A percentile compares a stretch with the other conserved stretches of the same genome.
Evolutionary conservation across 2,113 vertebrate genomes (phyloP).

Genomic region (Helogale parvula): DNA sequence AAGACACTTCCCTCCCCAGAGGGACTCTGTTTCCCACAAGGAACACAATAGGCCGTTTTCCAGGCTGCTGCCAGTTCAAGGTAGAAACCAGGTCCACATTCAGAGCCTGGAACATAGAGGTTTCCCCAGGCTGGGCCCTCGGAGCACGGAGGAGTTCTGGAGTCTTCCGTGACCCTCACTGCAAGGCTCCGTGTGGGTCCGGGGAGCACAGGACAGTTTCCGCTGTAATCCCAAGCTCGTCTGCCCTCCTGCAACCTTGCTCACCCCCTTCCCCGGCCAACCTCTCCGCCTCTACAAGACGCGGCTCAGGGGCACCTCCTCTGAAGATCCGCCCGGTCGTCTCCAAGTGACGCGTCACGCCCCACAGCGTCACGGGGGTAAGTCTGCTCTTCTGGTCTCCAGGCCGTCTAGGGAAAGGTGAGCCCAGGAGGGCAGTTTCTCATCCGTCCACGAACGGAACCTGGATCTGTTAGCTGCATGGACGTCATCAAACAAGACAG

Average conservation of each 20-base stretch:
- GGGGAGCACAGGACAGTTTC: neutral
- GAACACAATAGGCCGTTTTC: neutral
- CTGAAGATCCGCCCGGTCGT: neutral
- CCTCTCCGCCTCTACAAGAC: neutral
- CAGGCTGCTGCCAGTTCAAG: neutral
- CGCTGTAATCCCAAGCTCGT: neutral
- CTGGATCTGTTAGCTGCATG: neutral
- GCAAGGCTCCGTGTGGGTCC: neutral
- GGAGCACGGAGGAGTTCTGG: neutral
- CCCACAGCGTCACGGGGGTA: neutral
- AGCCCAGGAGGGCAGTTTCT: neutral
- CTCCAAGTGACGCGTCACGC: neutral
- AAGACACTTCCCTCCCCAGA: neutral
- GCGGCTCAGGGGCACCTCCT: neutral
- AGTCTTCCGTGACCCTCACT: neutral
- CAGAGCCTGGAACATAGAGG: neutral
- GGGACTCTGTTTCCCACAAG: neutral
- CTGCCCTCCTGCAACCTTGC: neutral
- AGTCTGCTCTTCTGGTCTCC: neutral
- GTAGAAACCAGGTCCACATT: neutral
- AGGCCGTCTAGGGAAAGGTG: neutral
- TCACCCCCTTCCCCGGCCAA: neutral
- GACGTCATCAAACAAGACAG: neutral
- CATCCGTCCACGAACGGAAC: neutral
- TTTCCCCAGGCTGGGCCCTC: neutral